Base-by-base conservation (phyloP, 2,797 vertebrate genomes). In the Vireo griseus region DNA sequence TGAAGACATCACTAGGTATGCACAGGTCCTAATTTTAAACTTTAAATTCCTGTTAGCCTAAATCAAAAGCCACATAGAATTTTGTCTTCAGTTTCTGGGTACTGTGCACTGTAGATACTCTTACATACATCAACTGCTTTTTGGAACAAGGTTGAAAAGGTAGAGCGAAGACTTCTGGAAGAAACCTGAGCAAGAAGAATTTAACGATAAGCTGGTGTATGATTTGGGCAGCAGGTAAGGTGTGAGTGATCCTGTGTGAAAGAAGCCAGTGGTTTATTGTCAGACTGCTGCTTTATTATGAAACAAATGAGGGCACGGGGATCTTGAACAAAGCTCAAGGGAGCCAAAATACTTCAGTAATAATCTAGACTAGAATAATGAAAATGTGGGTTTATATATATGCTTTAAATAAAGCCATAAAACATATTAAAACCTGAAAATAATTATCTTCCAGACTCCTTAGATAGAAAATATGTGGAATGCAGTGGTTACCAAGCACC, bases 1-100 rank as follows among this genome's bases (percentile, higher is more conserved):
- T 33, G 99, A 99, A 97, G 99, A 99, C 97, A 99, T 99, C 90
- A 99, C 99, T 95, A 99, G 99, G 99, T 99, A 98, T 45, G 75
- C 26, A 17, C 42, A 33, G 39, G 29, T 84, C 29, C 31, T 57
- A 37, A 73, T 65, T 74, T 58, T 55, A 59, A 80, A 65, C 17
- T 54, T 76, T 5, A 84, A 45, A 25, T 39, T 29, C 15, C 17
- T 59, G 3, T 44, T 67, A 47, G 11, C 75, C 11, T 68, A 22
- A 75, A 69, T 72, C 47, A 29, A 82, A 83, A 57, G 22, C 26
- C 18, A 42, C 39, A 31, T 8, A 50, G 54, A 44, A 47, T 47
- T 75, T 61, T 7, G 39, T 81, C 35, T 57, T 90, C 9, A 15
- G 16, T 84, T 91, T 75, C 51, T 68, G 58, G 44, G 45, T 72